Evolutionary conservation across 2,113 vertebrate species (phyloP), one percentile per base, ranked within the genome.

Genomic region (Pedetes capensis): DNA sequence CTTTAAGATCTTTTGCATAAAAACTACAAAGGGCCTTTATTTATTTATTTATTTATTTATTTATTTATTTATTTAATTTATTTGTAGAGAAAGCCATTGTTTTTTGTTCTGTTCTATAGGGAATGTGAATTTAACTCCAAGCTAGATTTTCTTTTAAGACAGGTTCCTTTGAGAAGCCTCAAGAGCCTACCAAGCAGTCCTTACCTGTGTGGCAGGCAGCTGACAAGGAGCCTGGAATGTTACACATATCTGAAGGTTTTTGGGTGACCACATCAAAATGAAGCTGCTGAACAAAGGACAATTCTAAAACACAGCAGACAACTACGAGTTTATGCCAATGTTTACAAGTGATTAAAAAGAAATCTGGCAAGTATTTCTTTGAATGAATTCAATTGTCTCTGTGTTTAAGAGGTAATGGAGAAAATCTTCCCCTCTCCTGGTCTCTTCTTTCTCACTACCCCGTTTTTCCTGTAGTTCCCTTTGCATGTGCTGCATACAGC

Each of bases 381-480:
- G 3, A 59, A 49, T 51, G 32, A 81, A 63, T 95, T 81, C 34
- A 68, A n/a, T n/a, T 3, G 9, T 59, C 13, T 22, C 13, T 74
- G 4, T 3, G 69, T 72, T 69, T 42, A 83, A 69, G 22, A 29
- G 13, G 14, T 66, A 29, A 22, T 34, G 27, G 22, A 8, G 16
- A 49, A 72, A 37, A 17, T 66, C 32, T 1, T 81, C 42, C 9
- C 8, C 53, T 25, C 3, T n/a, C 17, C 18, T 3, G 87, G 18
- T 88, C 47, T 97, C 91, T 96, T 97, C 55, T 61, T 92, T 89
- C 66, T 95, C 87, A 76, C 72, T 93, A 68, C 71, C 4, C 3
- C 91, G 44, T 92, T 98, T 97, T 93, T 91, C 74, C 81, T 80
- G 95, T 76, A 95, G 10, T 87, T 94, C 95, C 69, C 76, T 90